These are phyloP conservation scores for Acanthopagrus latus DNA, from an alignment of 2,797 vertebrate genomes.

Conservation along the genomic window DNA sequence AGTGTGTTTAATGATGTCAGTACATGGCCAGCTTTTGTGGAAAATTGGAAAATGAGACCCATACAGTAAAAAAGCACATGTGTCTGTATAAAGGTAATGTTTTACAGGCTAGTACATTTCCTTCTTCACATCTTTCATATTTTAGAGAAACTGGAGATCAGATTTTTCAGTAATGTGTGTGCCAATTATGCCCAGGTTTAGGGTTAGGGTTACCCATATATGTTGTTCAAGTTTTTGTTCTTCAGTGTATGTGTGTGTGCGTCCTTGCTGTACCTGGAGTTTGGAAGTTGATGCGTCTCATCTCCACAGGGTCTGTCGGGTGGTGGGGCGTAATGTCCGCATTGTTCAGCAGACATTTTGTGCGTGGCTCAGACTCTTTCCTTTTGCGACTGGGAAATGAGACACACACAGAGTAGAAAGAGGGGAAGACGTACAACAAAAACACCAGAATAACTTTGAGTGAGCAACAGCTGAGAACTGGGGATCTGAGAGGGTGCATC, in stretches of 20 bases:
- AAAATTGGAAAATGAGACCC: not conserved
- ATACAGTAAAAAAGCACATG: not conserved
- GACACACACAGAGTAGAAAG: conserved; percentile 35
- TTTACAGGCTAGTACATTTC: not conserved
- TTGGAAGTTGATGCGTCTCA: conserved; percentile 99
- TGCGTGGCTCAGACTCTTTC: conserved; percentile 95
- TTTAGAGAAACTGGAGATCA: not conserved
- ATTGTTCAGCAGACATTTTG: conserved; percentile 96
- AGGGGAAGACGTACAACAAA: conserved; percentile 47
- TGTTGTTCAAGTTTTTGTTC: not conserved
- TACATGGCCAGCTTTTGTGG: not conserved
- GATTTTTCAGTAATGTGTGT: not conserved
- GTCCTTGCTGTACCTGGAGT: conserved; percentile 89
- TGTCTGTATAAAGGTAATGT: too few species aligned
- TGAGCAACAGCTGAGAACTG: conserved; percentile 24
- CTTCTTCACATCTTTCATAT: conserved; percentile 6
- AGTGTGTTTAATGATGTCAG: not conserved
- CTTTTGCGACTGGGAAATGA: conserved; percentile 89
- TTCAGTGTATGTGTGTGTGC: not conserved
- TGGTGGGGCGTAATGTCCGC: conserved; percentile 95
- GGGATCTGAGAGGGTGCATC: conserved; percentile 29
- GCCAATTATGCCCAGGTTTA: not conserved
- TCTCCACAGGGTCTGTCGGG: conserved; percentile 97
- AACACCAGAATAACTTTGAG: conserved; percentile 37
- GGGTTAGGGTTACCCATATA: too few species aligned